Evolutionary conservation across 2,797 vertebrate genomes (phyloP).

Genomic region (Urocyon cinereoargenteus): DNA sequence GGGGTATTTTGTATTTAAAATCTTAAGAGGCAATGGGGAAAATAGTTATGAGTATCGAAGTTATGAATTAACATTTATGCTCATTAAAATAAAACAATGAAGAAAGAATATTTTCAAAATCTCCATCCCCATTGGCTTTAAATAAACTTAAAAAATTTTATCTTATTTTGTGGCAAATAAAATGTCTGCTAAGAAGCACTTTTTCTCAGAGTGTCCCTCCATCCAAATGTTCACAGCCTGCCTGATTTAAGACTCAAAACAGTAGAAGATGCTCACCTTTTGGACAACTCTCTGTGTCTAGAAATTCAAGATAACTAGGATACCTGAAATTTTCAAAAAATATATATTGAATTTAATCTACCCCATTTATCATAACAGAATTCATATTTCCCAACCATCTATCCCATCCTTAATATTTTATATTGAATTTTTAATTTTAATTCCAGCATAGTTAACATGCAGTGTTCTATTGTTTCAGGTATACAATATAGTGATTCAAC

Average conservation of each 20-base stretch:
- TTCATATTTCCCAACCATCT: not conserved
- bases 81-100: not conserved
- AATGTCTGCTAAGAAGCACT: not conserved
- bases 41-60: not conserved
- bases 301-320: not conserved
- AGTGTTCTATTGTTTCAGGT: not conserved
- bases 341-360: not conserved
- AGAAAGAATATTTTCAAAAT: not conserved
- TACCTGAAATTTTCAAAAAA: not conserved
- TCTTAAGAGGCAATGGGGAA: not conserved
- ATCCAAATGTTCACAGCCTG: not conserved
- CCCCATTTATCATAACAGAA: not conserved
- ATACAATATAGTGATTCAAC: not conserved
- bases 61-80: not conserved
- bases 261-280: not conserved
- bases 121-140: not conserved
- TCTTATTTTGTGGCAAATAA: not conserved
- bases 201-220: not conserved
- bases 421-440: not conserved
- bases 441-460: not conserved
- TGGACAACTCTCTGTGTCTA: not conserved
- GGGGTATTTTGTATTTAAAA: not conserved
- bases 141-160: not conserved
- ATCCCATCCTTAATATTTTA: not conserved
- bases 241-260: not conserved